Conservation (phyloP, 2,113 vertebrate genomes). For the Rhynchomys soricoides region DNA sequence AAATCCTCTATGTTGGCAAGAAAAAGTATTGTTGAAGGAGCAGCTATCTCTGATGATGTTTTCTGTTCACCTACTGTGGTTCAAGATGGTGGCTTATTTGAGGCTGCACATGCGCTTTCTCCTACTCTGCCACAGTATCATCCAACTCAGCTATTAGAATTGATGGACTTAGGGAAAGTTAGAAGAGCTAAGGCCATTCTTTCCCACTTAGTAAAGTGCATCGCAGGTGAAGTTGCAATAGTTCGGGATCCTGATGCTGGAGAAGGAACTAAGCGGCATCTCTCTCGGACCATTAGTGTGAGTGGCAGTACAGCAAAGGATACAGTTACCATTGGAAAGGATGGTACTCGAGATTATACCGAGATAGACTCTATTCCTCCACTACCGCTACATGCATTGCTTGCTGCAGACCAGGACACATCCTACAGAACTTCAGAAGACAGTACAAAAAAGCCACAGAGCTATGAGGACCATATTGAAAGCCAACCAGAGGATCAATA, state of each 20-base stretch:
- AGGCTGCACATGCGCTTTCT: conserved; percentile 96
- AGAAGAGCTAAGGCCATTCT: conserved; percentile 97
- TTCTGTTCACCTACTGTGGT: conserved; percentile 93
- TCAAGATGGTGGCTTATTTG: conserved; percentile 97
- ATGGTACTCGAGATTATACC: conserved; percentile 96
- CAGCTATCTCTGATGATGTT: conserved; percentile 91
- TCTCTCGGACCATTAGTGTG: conserved; percentile 98
- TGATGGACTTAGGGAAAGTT: conserved; percentile 98
- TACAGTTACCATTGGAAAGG: conserved; percentile 95
- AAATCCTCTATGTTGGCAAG: conserved; percentile 89
- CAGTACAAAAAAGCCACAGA: conserved; percentile 87
- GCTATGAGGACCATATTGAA: conserved; percentile 85
- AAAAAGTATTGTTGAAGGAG: conserved; percentile 92
- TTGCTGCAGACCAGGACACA: conserved; percentile 95
- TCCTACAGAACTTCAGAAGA: conserved; percentile 93
- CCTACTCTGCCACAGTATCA: conserved; percentile 99
- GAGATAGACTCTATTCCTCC: conserved; percentile 99
- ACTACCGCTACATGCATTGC: conserved; percentile 92
- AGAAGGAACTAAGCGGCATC: conserved; percentile 93
- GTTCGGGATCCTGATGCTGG: conserved; percentile 95
- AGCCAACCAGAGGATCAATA: conserved; percentile 93
- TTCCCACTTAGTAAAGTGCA: conserved; percentile 97
- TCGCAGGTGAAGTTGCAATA: conserved; percentile 97
- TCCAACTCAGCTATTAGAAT: conserved; percentile 96
- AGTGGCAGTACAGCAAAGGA: conserved; percentile 98